Percentiles rank a stretch among this genome's conserved stretches.
These are phyloP conservation scores for Perizoma affinitatum DNA, from an alignment of 2,888 invertebrate genomes.

Conservation along the genomic window DNA sequence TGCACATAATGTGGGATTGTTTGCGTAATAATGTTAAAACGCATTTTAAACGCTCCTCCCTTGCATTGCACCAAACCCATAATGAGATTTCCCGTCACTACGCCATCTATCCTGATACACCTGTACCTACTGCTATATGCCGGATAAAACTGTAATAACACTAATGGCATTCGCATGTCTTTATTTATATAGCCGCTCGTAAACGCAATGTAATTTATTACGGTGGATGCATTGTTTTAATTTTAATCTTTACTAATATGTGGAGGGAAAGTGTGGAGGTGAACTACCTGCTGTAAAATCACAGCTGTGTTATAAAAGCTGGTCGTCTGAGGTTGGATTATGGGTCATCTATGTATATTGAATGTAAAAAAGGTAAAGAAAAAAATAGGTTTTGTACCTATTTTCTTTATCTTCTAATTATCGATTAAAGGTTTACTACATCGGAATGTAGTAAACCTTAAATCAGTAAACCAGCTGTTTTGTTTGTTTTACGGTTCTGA, in stretches of 20 bases:
- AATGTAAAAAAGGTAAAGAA: too few species aligned
- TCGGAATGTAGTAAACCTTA: too few species aligned
- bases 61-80: slow-evolving; percentile 36
- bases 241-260: slow-evolving; percentile 27
- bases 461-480: too few species aligned
- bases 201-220: slow-evolving; percentile 68
- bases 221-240: slow-evolving; percentile 62
- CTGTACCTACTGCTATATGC: slow-evolving; percentile 53
- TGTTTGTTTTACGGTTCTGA: too few species aligned
- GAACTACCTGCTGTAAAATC: neutral
- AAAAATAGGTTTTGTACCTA: too few species aligned
- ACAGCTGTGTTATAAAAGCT: slow-evolving; percentile 4
- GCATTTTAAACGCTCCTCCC: neutral
- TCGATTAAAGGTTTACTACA: too few species aligned
- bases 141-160: slow-evolving; percentile 74
- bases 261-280: slow-evolving; percentile 8
- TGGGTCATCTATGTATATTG: too few species aligned
- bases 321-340: neutral
- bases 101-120: slow-evolving; percentile 58
- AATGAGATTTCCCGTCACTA: slow-evolving; percentile 62
- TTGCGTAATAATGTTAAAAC: too few species aligned
- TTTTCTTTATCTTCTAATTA: too few species aligned
- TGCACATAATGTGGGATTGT: too few species aligned
- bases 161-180: slow-evolving; percentile 79
- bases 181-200: slow-evolving; percentile 73